phyloP scores from a whole-genome alignment of 2,113 vertebrate genomes.

The Coregonus clupeaformis region DNA sequence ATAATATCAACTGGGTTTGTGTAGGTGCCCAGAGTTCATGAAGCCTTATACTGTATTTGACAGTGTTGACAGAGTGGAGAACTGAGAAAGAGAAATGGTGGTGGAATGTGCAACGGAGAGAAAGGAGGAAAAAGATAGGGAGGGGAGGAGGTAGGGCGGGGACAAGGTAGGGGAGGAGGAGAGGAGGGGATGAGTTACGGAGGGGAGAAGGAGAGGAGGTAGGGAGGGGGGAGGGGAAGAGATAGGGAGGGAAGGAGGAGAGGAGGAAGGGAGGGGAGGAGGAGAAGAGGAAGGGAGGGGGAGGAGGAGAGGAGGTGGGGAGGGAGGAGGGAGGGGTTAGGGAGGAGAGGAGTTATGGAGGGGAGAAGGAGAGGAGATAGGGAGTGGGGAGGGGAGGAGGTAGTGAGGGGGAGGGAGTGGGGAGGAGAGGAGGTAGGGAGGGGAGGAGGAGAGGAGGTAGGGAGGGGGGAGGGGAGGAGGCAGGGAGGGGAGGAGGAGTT shows the following conservation, averaged over 20 bases:
- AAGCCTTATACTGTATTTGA: too few relatives aligned
- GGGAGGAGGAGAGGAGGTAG: neutral
- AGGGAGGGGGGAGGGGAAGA: neutral
- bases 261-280: too few relatives aligned
- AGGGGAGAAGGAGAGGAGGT: neutral
- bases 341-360: too few relatives aligned
- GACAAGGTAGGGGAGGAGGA: neutral
- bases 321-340: too few relatives aligned
- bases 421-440: neutral
- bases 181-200: neutral
- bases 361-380: too few relatives aligned
- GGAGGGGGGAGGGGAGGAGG: neutral
- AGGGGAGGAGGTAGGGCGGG: neutral
- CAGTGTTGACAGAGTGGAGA: too few relatives aligned
- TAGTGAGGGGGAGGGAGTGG: neutral
- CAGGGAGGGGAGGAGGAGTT: too few relatives aligned
- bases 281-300: too few relatives aligned
- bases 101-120: neutral
- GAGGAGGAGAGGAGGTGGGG: too few relatives aligned
- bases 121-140: neutral
- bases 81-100: neutral
- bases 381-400: too few relatives aligned
- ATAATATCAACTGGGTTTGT: neutral
- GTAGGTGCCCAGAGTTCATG: neutral
- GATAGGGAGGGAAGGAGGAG: neutral